phyloP scores from a whole-genome alignment of 2,113 vertebrate species.

The Tauraco erythrolophus region DNA sequence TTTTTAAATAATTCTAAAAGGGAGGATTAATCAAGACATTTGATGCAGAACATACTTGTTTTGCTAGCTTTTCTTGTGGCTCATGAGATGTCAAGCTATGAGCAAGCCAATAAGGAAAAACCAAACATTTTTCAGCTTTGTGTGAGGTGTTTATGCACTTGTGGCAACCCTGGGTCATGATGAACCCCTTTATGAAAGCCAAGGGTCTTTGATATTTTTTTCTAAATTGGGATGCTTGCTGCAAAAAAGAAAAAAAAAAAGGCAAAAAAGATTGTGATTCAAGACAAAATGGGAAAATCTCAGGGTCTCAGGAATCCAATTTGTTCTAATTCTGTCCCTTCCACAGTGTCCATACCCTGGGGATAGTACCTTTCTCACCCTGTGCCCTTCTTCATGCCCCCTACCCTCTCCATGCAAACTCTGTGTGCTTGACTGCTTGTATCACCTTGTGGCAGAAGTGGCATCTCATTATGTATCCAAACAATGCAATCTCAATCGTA shows the following conservation, averaged over 20 bases:
- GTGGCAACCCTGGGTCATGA: not conserved
- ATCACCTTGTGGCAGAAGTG: not conserved
- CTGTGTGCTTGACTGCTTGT: not conserved
- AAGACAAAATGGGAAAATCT: not conserved
- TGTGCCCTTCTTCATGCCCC: not conserved
- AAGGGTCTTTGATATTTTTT: not conserved
- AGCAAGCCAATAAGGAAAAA: not conserved
- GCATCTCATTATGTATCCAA: not conserved
- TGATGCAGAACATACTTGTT: not conserved
- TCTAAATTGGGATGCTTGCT: not conserved
- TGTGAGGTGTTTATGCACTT: not conserved
- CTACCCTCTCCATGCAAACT: not conserved
- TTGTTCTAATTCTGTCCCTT: not conserved
- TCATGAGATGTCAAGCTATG: not conserved
- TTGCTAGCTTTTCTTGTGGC: not conserved
- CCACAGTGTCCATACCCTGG: not conserved
- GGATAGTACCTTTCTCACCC: not conserved
- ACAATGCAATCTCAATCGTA: not conserved
- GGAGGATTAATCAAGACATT: not conserved
- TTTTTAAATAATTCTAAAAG: not conserved
- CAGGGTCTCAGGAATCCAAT: not conserved
- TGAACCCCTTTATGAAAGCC: not conserved
- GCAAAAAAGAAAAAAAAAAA: not conserved
- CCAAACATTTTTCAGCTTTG: not conserved
- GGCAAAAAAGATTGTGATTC: not conserved